Percentiles rank a stretch among this genome's conserved stretches.
Evolutionary conservation across 2,113 vertebrate genomes (phyloP).

Genomic region (Cheilinus undulatus): DNA sequence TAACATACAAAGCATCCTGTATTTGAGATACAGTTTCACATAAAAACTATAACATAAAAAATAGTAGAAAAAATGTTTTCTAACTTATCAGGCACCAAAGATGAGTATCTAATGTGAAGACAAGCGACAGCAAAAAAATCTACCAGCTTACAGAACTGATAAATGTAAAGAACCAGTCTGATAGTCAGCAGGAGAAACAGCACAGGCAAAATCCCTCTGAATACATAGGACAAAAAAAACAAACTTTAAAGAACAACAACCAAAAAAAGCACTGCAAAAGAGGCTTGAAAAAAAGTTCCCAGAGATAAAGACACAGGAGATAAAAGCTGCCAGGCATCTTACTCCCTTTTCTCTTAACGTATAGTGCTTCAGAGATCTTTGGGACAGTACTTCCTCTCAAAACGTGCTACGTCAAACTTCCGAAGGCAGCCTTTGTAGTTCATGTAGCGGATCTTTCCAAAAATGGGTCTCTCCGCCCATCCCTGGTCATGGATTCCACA

Average conservation of each 20-base stretch:
- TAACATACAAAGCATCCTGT: background rate
- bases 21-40: background rate
- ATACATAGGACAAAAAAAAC: conserved; percentile 8
- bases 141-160: background rate
- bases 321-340: background rate
- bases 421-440: conserved; percentile 92
- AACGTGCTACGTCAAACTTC: conserved; percentile 88
- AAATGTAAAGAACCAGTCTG: background rate
- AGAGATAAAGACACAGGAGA: conserved; percentile 2
- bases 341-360: background rate
- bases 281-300: background rate
- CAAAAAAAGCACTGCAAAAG: background rate
- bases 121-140: background rate
- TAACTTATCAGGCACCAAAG: background rate
- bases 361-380: conserved; percentile 36
- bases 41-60: background rate
- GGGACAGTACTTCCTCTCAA: conserved; percentile 84
- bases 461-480: conserved; percentile 87
- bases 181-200: conserved; percentile 4
- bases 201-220: background rate
- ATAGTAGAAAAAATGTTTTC: background rate
- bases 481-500: conserved; percentile 92
- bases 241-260: background rate
- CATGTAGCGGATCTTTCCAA: conserved; percentile 94
- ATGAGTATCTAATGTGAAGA: background rate